Base-by-base conservation (phyloP, 2,888 invertebrate genomes). In the Sminthurides aquaticus region DNA sequence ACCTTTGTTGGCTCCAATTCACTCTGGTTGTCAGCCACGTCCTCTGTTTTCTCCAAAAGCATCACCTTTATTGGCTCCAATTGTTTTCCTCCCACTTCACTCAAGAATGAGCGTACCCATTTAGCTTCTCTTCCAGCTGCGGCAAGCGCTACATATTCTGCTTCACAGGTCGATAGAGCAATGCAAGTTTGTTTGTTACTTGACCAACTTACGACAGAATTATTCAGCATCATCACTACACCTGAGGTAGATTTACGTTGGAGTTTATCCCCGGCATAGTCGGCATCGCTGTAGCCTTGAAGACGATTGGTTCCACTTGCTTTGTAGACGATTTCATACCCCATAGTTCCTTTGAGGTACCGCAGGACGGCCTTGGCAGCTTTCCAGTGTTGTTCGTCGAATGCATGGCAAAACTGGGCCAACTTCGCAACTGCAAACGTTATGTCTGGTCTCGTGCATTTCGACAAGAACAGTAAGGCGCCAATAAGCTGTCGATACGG, bases 331-430 rank as follows among this genome's bases (percentile, higher is more conserved):
- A 77, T 59, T 48, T 74, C 73, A 3, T 70, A 34, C 49, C 72
- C 60, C 3, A 59, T 62, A 2, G 74, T 76, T 29, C 67, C 69
- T 57, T 70, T 69, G n/a, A 76, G 57, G 57, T 77, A 78, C 1
- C 75, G 67, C 1, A 77, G 61, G 0, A 77, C 71, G 2, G 75
- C 64, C 60, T 77, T 75, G 0, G 75, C 75, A 1, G 75, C 75
- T n/a, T 62, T 69, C 75, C 43, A 76, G 64, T 75, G 69, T 3
- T 8, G 5, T 58, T 67, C 26, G 11, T 27, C 43, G 55, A 67
- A 64, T 27, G 67, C 67, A 49, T 62, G 61, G 20, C 63, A 63
- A 20, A 66, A 71, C 56, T 71, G 67, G 18, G 71, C 60, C 3
- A 75, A 52, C 15, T 49, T 60, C 49, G 67, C 65, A 2, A 70